These are phyloP conservation scores for Macrotus californicus DNA, from an alignment of 2,113 vertebrate genomes.

Conservation along the genomic window DNA sequence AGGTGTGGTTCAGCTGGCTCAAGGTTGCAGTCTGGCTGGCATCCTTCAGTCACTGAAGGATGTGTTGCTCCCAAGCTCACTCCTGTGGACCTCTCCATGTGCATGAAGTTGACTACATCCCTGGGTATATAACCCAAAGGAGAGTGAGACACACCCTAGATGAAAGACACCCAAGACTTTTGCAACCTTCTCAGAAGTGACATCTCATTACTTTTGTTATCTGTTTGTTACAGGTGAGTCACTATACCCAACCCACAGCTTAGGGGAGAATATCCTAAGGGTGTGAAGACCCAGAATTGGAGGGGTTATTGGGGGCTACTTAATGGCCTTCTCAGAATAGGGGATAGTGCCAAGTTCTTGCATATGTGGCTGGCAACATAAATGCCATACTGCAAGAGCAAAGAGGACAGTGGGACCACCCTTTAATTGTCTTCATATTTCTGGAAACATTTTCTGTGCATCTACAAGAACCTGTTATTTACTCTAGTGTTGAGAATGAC, in stretches of 20 bases:
- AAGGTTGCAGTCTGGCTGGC: too few relatives aligned
- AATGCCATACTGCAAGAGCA: neutral
- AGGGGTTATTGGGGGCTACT: neutral
- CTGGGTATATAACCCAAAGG: too few relatives aligned
- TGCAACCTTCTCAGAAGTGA: neutral
- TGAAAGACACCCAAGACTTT: neutral
- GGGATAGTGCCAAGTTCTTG: neutral
- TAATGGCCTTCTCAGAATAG: accelerated
- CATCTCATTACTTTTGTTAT: neutral
- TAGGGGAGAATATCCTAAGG: neutral
- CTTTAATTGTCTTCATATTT: neutral
- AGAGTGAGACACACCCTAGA: neutral
- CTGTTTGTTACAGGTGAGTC: neutral
- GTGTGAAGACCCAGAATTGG: too few relatives aligned
- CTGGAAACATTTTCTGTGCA: neutral
- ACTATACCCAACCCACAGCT: neutral
- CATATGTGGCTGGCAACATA: accelerated
- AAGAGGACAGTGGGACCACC: accelerated
- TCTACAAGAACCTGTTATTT: neutral
- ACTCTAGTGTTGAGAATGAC: neutral
- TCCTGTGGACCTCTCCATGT: neutral
- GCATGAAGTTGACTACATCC: neutral
- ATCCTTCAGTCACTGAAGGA: neutral
- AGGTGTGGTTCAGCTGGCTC: neutral
- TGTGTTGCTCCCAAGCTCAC: neutral